phyloP scores from a whole-genome alignment of 2,797 vertebrate genomes.

The Phaenicophaeus curvirostris region DNA sequence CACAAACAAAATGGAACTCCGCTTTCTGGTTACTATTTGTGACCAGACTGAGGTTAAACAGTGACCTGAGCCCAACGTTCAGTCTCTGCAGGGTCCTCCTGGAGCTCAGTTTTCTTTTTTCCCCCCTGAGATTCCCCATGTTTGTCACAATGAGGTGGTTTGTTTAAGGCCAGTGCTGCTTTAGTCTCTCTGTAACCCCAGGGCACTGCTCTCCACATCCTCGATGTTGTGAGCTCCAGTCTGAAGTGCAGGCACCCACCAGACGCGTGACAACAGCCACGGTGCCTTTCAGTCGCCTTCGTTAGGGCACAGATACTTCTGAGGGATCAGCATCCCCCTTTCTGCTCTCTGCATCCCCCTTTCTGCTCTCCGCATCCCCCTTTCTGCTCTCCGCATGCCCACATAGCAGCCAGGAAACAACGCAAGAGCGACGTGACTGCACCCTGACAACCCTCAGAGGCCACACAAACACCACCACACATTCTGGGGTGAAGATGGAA shows the following conservation, averaged over 20 bases:
- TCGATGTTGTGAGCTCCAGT: accelerated
- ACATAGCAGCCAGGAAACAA: too few relatives aligned
- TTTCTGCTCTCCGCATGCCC: too few relatives aligned
- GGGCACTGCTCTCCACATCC: background rate
- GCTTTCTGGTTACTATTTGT: background rate
- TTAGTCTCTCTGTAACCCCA: background rate
- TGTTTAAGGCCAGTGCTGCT: background rate
- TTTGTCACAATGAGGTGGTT: background rate
- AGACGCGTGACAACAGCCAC: background rate
- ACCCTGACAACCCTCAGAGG: background rate
- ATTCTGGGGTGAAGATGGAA: background rate
- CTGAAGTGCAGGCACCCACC: background rate
- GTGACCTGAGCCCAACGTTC: background rate
- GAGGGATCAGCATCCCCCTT: background rate
- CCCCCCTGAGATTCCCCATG: background rate
- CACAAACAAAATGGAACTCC: background rate
- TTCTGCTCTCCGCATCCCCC: too few relatives aligned
- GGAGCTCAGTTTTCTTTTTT: background rate
- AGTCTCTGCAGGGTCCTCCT: background rate
- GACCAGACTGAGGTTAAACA: background rate
- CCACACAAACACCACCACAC: background rate
- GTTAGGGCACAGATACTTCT: background rate
- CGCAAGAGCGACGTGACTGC: too few relatives aligned
- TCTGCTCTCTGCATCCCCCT: background rate
- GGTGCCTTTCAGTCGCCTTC: background rate